A percentile compares a stretch with the other conserved stretches of the same genome.
Evolutionary conservation across 2,113 vertebrate species (phyloP).

Genomic region (Muscicapa adusta): DNA sequence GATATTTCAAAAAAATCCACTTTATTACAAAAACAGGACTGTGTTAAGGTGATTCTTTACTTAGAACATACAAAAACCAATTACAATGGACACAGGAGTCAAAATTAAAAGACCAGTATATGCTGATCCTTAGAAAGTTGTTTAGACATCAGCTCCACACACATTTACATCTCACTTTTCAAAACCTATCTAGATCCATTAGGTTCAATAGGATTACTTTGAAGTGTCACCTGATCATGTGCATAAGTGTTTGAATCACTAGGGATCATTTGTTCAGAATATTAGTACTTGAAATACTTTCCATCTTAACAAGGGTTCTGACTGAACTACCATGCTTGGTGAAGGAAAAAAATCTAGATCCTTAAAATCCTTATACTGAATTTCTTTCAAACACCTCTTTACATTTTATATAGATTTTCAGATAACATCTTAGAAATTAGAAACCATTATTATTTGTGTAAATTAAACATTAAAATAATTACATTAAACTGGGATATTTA

Average conservation of each 20-base stretch:
- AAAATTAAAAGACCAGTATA: background rate
- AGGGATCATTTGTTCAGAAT: background rate
- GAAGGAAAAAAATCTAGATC: background rate
- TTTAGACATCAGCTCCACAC: background rate
- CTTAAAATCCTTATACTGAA: background rate
- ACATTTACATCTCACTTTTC: background rate
- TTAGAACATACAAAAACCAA: conserved; percentile 43
- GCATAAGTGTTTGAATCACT: background rate
- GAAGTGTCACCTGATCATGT: background rate
- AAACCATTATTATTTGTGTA: background rate
- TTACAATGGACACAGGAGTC: conserved; percentile 8
- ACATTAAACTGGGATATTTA: background rate
- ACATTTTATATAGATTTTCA: background rate
- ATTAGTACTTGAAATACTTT: background rate
- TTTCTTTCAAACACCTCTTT: background rate
- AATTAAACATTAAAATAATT: background rate
- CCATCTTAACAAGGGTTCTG: background rate
- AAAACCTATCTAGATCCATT: background rate
- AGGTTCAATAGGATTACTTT: background rate
- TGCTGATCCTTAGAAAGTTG: background rate
- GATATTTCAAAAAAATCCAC: conserved; percentile 78
- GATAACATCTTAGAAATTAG: background rate
- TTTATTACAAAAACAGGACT: conserved; percentile 75
- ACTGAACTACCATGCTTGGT: background rate
- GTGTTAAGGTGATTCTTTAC: conserved; percentile 56